Evolutionary conservation across 2,797 vertebrate species (phyloP), one percentile per base, ranked within the genome.

Genomic region (Iguana delicatissima): DNA sequence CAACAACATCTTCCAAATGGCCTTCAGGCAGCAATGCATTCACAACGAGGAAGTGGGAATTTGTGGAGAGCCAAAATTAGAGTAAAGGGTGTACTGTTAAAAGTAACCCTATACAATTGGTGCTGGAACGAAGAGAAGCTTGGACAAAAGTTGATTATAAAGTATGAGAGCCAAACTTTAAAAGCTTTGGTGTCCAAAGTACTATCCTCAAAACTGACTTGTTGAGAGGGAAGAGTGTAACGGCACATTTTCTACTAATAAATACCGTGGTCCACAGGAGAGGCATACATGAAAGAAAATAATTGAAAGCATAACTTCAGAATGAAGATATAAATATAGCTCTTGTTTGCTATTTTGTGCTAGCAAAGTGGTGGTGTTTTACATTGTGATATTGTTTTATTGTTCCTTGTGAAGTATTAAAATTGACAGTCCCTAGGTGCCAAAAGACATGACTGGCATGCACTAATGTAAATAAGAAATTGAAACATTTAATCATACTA

Each of bases 71-170:
- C 14, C 72, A 59, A 6, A 90, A 72, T 16, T 89, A 90, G 92
- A 12, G 59, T 22, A 74, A 74, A 74, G 64, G 50, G 4, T 29
- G 85, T 82, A 57, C 52, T 38, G 85, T 93, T 73, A 85, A 80
- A 76, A 50, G 72, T 87, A 59, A 38, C 20, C 1, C 2, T 72
- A 57, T 64, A 50, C 52, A 10, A n/a, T 80, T 92, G 9, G 38
- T 38, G 80, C 92, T 92, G 89, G 74, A 83, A 72, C 69, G 93
- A 42, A 5, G 87, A 5, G 87, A 89, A 38, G 6, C 67, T 89
- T 83, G 50, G n/a, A 64, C 80, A 46, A 67, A 77, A 72, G 6
- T 6, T 67, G 26, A 26, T 29, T 22, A 87, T 1, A 74, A 85
- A 42, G 81, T 85, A 89, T 87, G 59, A 82, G 59, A 87, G 73